phyloP scores from a whole-genome alignment of 2,888 invertebrate species.

The Dilophus febrilis region DNA sequence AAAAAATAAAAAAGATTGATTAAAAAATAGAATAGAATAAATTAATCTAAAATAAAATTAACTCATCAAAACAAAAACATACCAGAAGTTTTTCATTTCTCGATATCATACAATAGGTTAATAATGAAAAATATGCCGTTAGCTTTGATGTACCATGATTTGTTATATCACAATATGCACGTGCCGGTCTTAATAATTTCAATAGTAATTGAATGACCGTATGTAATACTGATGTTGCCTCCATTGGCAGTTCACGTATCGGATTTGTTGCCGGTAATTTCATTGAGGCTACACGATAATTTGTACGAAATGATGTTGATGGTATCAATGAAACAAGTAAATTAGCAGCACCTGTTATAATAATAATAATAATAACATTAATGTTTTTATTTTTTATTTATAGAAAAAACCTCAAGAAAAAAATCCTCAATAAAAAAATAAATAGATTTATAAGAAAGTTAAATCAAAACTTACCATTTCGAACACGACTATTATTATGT shows the following conservation, averaged over 20 bases:
- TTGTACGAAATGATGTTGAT: slow-evolving; percentile 76
- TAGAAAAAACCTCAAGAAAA: not conserved
- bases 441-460: too few species aligned
- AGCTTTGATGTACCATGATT: slow-evolving; percentile 82
- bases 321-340: slow-evolving; percentile 81
- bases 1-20: slow-evolving; percentile 17
- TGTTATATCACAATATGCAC: slow-evolving; percentile 71
- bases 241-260: slow-evolving; percentile 33
- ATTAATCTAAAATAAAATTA: not conserved
- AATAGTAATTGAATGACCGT: slow-evolving; percentile 57
- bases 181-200: slow-evolving; percentile 61
- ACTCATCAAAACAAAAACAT: slow-evolving; percentile 16
- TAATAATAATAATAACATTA: slow-evolving; percentile 7
- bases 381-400: slow-evolving; percentile 2
- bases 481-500: slow-evolving; percentile 69
- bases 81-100: slow-evolving; percentile 88
- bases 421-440: too few species aligned
- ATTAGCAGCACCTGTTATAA: slow-evolving; percentile 59
- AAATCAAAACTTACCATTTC: slow-evolving; percentile 44
- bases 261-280: slow-evolving; percentile 20
- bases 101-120: slow-evolving; percentile 81
- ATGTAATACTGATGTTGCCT: slow-evolving; percentile 42
- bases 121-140: slow-evolving; percentile 80
- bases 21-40: not conserved
- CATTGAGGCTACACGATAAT: slow-evolving; percentile 46